Evolutionary conservation across 1,140 invertebrate genomes (phyloP).

Genomic region (Bombus difficillimus): DNA sequence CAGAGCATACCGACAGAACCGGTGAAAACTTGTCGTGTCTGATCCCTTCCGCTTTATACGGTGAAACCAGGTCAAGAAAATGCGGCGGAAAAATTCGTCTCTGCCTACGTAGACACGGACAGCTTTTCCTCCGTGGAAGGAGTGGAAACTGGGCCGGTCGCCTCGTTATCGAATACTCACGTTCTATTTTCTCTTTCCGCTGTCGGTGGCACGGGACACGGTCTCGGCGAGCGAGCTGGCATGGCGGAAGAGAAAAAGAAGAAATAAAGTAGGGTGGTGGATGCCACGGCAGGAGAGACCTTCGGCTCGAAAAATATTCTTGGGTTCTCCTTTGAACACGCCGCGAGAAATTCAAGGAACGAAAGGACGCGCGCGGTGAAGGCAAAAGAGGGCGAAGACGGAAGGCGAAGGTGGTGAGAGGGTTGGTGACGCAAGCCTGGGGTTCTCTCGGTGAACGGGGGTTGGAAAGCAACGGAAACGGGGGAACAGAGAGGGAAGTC

Average conservation of each 20-base stretch:
- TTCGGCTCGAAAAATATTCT: constrained; percentile 40
- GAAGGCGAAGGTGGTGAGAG: background rate
- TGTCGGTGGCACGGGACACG: constrained; percentile 29
- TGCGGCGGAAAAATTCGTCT: constrained; percentile 53
- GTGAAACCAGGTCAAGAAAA: constrained; percentile 51
- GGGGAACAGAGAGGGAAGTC: constrained; percentile 19
- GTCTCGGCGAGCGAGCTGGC: background rate
- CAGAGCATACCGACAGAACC: background rate
- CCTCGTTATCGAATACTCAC: constrained; percentile 56
- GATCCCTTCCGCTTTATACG: constrained; percentile 50
- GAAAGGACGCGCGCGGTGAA: constrained; percentile 1
- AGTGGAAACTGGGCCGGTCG: constrained; percentile 46
- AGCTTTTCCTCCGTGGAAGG: constrained; percentile 36
- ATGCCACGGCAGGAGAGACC: background rate
- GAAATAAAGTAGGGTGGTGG: background rate
- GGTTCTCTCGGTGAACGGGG: background rate
- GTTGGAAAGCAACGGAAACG: background rate
- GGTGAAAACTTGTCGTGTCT: constrained; percentile 40
- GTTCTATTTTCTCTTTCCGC: constrained; percentile 50
- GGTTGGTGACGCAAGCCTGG: background rate
- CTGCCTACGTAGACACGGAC: constrained; percentile 40
- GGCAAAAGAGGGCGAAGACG: background rate
- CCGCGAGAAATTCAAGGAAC: constrained; percentile 35
- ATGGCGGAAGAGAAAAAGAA: background rate
- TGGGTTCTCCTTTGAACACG: constrained; percentile 19